Evolutionary conservation across 2,113 vertebrate genomes (phyloP).

Genomic region (Ochotona curzoniae): DNA sequence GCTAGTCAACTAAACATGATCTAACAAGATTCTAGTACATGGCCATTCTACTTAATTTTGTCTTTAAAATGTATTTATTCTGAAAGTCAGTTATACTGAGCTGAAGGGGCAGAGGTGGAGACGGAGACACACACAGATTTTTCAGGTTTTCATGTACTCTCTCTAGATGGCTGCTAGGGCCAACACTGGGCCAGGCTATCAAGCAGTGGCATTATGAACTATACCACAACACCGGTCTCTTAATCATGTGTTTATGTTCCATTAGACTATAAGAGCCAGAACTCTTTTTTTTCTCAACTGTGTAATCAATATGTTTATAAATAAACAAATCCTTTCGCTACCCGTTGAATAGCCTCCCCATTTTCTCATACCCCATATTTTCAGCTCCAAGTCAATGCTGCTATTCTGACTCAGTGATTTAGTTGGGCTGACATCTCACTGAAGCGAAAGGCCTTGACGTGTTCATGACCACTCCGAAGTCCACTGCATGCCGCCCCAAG

Average conservation of each 20-base stretch:
- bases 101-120: too few species aligned
- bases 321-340: neutral
- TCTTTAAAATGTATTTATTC: too few species aligned
- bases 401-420: neutral
- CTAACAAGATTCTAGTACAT: too few species aligned
- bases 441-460: neutral
- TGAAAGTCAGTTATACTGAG: too few species aligned
- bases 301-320: neutral
- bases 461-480: neutral
- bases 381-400: neutral
- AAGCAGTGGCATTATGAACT: too few species aligned
- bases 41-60: too few species aligned
- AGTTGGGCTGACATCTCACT: neutral
- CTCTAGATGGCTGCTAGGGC: too few species aligned
- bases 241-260: neutral
- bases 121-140: too few species aligned
- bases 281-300: neutral
- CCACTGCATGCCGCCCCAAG: neutral
- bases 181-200: too few species aligned
- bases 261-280: neutral
- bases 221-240: too few species aligned
- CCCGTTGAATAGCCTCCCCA: neutral
- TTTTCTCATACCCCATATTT: neutral
- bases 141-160: too few species aligned
- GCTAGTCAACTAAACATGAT: too few species aligned